phyloP scores from a whole-genome alignment of 2,797 vertebrate genomes.

The Anolis apletophallus region DNA sequence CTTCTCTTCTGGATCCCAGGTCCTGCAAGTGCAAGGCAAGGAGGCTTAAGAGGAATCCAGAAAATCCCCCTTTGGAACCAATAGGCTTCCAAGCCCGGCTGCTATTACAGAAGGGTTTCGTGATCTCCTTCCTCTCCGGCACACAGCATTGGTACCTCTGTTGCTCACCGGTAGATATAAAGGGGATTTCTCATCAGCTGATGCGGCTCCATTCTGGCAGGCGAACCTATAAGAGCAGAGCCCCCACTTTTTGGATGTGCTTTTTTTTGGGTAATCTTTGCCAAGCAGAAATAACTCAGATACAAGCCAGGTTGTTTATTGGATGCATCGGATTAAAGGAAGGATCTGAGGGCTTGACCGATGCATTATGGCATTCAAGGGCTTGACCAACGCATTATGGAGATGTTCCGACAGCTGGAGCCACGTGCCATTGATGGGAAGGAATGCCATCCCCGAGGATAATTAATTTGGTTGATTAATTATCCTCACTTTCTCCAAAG shows the following conservation, averaged over 20 bases:
- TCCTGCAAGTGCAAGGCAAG: not conserved
- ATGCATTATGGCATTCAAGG: not conserved
- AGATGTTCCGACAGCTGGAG: not conserved
- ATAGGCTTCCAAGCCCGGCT: too few relatives aligned
- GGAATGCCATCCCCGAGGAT: not conserved
- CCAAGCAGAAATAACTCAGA: too few relatives aligned
- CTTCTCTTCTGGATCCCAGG: not conserved
- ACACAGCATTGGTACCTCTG: not conserved
- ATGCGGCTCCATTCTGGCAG: slow-evolving; percentile 11
- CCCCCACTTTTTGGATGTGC: too few relatives aligned
- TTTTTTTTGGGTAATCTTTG: too few relatives aligned
- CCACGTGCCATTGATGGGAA: not conserved
- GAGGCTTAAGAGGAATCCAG: not conserved
- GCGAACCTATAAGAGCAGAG: slow-evolving; percentile 18
- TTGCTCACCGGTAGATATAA: slow-evolving; percentile 41
- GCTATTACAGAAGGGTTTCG: not conserved
- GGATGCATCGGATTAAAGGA: too few relatives aligned
- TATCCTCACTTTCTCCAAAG: too few relatives aligned
- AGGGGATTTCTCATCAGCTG: slow-evolving; percentile 25
- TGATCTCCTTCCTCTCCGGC: not conserved
- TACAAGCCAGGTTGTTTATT: too few relatives aligned
- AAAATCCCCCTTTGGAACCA: not conserved
- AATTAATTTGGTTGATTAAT: too few relatives aligned
- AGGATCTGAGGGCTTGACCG: not conserved
- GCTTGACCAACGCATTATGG: too few relatives aligned